phyloP scores from a whole-genome alignment of 2,113 vertebrate genomes.

The Gasterosteus aculeatus region DNA sequence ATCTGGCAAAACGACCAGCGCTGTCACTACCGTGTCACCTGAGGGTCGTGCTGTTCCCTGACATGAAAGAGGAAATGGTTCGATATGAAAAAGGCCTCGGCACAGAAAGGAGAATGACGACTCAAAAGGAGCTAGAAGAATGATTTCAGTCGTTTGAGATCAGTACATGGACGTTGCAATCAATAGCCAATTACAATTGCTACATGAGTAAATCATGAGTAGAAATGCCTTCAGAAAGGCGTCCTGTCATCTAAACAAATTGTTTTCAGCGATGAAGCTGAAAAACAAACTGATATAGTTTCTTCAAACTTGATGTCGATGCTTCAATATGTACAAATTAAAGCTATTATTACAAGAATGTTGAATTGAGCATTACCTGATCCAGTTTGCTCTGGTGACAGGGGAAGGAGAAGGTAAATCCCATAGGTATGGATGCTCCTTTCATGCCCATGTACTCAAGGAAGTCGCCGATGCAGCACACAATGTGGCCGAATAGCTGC shows the following conservation, averaged over 20 bases:
- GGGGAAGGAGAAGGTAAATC: slow-evolving; percentile 98
- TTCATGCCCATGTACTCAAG: slow-evolving; percentile 97
- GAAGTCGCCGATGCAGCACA: slow-evolving; percentile 92
- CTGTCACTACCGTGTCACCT: too few species aligned
- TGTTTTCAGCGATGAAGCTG: not conserved
- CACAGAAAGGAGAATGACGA: too few species aligned
- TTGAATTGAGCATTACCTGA: slow-evolving; percentile 80
- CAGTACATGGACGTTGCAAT: too few species aligned
- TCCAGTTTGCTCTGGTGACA: slow-evolving; percentile 92
- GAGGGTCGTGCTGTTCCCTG: too few species aligned
- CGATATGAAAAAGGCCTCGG: too few species aligned
- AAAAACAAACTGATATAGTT: not conserved
- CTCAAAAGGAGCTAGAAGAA: too few species aligned
- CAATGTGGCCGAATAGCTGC: slow-evolving; percentile 96
- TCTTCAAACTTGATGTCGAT: not conserved
- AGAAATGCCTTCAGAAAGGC: too few species aligned
- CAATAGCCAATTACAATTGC: too few species aligned
- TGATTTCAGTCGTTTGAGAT: too few species aligned
- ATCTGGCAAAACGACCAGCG: too few species aligned
- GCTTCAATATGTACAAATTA: not conserved
- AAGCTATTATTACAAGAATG: not conserved
- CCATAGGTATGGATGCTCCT: slow-evolving; percentile 88
- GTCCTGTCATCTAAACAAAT: not conserved
- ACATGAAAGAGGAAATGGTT: too few species aligned
- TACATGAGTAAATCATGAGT: too few species aligned